These are phyloP conservation scores for Hoplostethus mediterraneus DNA, from an alignment of 2,797 vertebrate species.

Conservation along the genomic window DNA sequence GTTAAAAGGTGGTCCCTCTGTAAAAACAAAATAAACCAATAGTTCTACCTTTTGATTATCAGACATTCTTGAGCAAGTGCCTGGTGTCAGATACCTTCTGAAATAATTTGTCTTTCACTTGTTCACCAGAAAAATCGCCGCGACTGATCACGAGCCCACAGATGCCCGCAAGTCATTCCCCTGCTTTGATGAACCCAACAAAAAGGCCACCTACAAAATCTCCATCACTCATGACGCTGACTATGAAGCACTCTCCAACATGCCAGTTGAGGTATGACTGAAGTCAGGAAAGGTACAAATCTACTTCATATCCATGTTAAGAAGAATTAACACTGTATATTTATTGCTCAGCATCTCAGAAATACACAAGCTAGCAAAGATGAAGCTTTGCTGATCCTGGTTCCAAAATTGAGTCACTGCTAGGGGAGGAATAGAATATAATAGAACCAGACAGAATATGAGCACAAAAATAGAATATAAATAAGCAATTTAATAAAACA, in stretches of 20 bases:
- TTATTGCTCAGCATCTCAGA: no score
- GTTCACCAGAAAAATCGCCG: slow-evolving; percentile 93
- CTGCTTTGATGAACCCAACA: slow-evolving; percentile 98
- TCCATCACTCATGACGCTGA: slow-evolving; percentile 85
- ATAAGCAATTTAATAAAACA: no score
- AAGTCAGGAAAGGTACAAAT: neutral
- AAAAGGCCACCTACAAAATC: slow-evolving; percentile 94
- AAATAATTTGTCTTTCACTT: slow-evolving; percentile 30
- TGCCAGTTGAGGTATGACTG: slow-evolving; percentile 88
- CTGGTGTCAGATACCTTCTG: neutral
- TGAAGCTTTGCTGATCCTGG: no score
- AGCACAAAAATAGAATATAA: no score
- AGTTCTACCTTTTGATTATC: neutral
- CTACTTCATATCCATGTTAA: neutral
- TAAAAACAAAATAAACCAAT: neutral
- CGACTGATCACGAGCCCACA: slow-evolving; percentile 97
- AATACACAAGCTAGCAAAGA: no score
- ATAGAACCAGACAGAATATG: no score
- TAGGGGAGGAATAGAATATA: no score
- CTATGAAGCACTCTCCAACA: slow-evolving; percentile 92
- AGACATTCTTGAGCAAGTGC: no score
- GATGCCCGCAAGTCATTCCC: slow-evolving; percentile 97
- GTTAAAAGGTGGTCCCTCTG: no score
- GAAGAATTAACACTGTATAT: no score
- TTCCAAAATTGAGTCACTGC: no score